Conservation (phyloP, 2,888 invertebrate genomes). For the Stegana nigrithorax region DNA sequence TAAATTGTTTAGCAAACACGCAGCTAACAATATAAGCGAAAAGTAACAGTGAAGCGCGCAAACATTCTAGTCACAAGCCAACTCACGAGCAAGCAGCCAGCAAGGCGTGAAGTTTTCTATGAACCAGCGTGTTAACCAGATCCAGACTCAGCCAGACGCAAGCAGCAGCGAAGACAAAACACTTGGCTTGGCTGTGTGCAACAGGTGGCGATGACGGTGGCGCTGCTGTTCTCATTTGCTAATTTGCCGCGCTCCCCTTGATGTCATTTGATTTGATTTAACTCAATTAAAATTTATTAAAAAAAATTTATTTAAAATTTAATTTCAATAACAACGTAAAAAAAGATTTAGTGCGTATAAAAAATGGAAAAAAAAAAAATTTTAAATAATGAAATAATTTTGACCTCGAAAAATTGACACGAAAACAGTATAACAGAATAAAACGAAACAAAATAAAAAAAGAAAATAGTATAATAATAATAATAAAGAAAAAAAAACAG, state of each 20-base stretch:
- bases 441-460: too few relatives aligned
- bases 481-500: background rate
- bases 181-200: background rate
- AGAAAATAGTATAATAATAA: too few relatives aligned
- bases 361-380: slow-evolving; percentile 36
- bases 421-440: slow-evolving; percentile 51
- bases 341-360: slow-evolving; percentile 33
- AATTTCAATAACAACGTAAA: slow-evolving; percentile 39
- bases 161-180: too few relatives aligned
- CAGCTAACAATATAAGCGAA: too few relatives aligned
- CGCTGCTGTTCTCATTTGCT: background rate
- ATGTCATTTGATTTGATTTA: slow-evolving; percentile 33
- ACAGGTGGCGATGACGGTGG: slow-evolving; percentile 21
- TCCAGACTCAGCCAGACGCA: too few relatives aligned
- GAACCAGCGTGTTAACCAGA: too few relatives aligned
- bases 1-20: too few relatives aligned
- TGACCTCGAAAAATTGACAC: slow-evolving; percentile 58
- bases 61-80: too few relatives aligned
- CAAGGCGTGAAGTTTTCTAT: background rate
- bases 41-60: too few relatives aligned
- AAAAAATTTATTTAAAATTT: too few relatives aligned
- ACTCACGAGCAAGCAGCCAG: too few relatives aligned
- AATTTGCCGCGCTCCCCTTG: slow-evolving; percentile 26
- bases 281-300: slow-evolving; percentile 53
- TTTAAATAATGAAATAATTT: slow-evolving; percentile 17